These are phyloP conservation scores for Pachycephala philippinensis DNA, from an alignment of 2,113 vertebrate genomes.

Conservation along the genomic window DNA sequence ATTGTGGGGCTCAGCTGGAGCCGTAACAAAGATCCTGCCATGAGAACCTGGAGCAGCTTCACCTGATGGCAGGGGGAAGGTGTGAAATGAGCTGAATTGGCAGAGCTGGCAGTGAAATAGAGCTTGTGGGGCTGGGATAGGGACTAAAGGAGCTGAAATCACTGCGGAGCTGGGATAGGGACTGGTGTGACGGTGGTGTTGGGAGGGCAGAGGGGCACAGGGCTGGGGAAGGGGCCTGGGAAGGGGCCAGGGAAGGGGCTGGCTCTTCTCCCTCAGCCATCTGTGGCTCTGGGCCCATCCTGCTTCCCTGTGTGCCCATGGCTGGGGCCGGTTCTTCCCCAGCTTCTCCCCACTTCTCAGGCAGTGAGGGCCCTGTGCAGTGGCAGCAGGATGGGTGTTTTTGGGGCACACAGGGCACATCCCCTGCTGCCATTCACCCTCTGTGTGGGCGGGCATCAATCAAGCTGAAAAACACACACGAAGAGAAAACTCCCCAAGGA, in stretches of 20 bases:
- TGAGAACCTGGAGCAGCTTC: background rate
- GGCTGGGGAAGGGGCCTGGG: no score
- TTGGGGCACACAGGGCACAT: background rate
- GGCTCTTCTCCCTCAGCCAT: rapidly evolving
- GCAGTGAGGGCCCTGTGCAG: background rate
- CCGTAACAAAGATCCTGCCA: background rate
- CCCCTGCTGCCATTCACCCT: rapidly evolving
- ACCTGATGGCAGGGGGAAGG: background rate
- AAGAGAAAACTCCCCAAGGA: background rate
- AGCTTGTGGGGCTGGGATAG: background rate
- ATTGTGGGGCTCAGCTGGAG: background rate
- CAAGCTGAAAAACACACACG: background rate
- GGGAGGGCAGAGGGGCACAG: background rate
- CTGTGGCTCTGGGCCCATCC: background rate
- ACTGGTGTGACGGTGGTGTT: background rate
- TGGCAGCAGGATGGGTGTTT: background rate
- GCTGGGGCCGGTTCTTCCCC: background rate
- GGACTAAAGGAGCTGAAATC: background rate
- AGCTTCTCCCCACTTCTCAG: background rate
- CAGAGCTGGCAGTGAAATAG: background rate
- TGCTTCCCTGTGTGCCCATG: background rate
- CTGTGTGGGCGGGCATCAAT: background rate
- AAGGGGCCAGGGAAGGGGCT: background rate
- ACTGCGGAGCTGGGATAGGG: background rate
- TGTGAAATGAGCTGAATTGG: rapidly evolving